phyloP scores from a whole-genome alignment of 2,797 vertebrate species.

The Sebastes flavidus region DNA sequence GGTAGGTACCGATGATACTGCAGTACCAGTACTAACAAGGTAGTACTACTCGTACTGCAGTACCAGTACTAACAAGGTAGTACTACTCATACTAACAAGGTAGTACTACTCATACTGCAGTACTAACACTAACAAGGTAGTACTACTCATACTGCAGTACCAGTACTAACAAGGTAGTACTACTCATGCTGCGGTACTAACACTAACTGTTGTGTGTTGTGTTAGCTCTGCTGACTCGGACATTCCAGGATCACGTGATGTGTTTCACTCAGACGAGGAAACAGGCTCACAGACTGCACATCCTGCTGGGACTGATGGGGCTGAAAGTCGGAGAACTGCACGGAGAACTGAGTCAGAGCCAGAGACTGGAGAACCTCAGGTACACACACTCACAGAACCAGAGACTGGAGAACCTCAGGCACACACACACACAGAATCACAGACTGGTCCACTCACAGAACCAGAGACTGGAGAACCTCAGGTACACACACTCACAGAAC shows the following conservation, averaged over 20 bases:
- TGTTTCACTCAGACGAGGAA: conserved; percentile 98
- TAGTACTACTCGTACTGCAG: background rate
- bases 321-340: conserved; percentile 95
- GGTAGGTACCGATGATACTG: conserved; percentile 72
- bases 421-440: too few species aligned
- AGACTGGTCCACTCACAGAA: too few species aligned
- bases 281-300: conserved; percentile 96
- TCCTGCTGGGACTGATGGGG: conserved; percentile 93
- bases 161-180: too few species aligned
- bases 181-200: background rate
- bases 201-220: background rate
- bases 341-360: conserved; percentile 94
- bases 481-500: too few species aligned
- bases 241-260: conserved; percentile 96
- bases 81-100: too few species aligned
- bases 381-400: too few species aligned
- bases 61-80: background rate
- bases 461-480: too few species aligned
- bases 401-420: too few species aligned
- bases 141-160: background rate
- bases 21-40: background rate
- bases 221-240: conserved; percentile 92
- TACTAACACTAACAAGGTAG: too few species aligned
- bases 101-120: too few species aligned
- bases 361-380: conserved; percentile 70